These are phyloP conservation scores for Sipha flava DNA, from an alignment of 1,140 invertebrate genomes.

Conservation along the genomic window DNA sequence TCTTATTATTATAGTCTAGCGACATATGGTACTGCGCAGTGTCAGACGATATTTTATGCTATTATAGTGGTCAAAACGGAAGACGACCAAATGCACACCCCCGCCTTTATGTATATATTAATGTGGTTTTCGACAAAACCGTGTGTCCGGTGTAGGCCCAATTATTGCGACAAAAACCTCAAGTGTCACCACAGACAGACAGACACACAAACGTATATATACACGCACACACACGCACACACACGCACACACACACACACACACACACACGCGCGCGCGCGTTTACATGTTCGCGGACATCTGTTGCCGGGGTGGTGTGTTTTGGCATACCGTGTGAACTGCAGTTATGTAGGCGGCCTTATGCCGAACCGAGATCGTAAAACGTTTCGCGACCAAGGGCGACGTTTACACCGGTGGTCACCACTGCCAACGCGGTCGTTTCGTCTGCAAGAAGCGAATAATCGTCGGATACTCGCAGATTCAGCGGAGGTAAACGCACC, in stretches of 20 bases:
- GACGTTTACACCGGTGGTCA: neutral
- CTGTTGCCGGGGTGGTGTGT: slow-evolving; percentile 19
- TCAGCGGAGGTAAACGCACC: too few relatives aligned
- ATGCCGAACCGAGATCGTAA: neutral
- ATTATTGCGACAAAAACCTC: neutral
- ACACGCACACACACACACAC: neutral
- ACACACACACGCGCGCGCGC: neutral
- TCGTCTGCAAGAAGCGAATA: too few relatives aligned
- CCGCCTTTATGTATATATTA: too few relatives aligned
- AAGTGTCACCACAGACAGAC: neutral
- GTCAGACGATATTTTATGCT: too few relatives aligned
- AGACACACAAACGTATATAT: neutral
- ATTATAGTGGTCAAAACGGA: neutral
- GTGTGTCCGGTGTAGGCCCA: neutral
- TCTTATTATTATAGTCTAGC: too few relatives aligned
- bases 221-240: neutral
- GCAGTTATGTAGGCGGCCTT: neutral
- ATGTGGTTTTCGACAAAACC: neutral
- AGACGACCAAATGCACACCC: too few relatives aligned
- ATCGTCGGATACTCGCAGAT: too few relatives aligned
- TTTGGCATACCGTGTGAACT: slow-evolving; percentile 21
- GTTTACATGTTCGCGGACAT: neutral
- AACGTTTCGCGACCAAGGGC: slow-evolving; percentile 14
- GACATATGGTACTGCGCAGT: too few relatives aligned
- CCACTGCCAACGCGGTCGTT: neutral